phyloP scores from a whole-genome alignment of 2,888 invertebrate species.

The Sminthurides aquaticus region DNA sequence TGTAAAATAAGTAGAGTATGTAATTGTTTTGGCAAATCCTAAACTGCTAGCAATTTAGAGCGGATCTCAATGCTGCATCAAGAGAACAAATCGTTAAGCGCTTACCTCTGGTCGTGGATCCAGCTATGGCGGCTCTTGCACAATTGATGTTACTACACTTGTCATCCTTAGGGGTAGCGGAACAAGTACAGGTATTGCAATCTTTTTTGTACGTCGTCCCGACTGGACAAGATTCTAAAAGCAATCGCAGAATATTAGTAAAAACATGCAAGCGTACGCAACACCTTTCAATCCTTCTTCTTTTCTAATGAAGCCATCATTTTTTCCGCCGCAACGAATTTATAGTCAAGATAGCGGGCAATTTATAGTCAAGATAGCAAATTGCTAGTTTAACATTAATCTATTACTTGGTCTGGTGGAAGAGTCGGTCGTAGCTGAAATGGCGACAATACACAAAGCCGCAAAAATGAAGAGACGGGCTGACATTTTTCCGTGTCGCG shows the following conservation, averaged over 20 bases:
- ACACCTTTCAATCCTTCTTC: no score
- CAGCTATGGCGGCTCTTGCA: conserved; percentile 19
- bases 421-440: conserved; percentile 23
- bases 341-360: not conserved
- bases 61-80: no score
- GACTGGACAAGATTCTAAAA: conserved; percentile 33
- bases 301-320: no score
- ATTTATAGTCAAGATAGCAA: not conserved
- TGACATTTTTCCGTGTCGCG: conserved; percentile 17
- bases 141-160: conserved; percentile 38
- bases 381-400: not conserved
- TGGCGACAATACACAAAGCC: conserved; percentile 24
- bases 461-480: conserved; percentile 20
- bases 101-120: conserved; percentile 24
- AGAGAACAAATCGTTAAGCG: no score
- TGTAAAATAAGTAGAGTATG: not conserved
- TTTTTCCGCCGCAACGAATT: no score
- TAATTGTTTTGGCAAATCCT: no score
- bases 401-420: conserved; percentile 35
- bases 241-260: no score
- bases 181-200: conserved; percentile 40
- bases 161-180: conserved; percentile 27
- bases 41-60: no score
- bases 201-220: conserved; percentile 38
- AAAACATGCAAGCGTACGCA: no score